Conservation (phyloP, 2,888 invertebrate genomes). For the Agelastica alni region DNA sequence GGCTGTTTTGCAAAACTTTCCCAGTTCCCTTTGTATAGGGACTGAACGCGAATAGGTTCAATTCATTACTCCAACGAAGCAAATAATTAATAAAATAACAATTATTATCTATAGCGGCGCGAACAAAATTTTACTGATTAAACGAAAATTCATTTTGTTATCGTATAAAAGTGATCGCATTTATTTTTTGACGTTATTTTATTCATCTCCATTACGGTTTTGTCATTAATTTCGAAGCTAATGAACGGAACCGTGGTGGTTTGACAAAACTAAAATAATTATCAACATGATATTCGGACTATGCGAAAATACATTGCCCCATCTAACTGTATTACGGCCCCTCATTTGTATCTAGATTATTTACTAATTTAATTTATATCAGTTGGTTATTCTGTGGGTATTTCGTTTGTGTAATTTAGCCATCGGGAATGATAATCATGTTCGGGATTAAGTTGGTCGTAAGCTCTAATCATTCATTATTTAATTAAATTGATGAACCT, state of each 20-base stretch:
- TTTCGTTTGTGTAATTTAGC: constrained; percentile 11
- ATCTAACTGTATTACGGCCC: constrained; percentile 20
- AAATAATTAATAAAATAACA: too few species aligned
- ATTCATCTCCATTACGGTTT: constrained; percentile 7
- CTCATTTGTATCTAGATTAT: constrained; percentile 29
- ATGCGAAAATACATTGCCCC: constrained; percentile 26
- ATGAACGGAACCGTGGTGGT: constrained; percentile 22
- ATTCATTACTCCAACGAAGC: too few species aligned
- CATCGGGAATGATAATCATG: constrained; percentile 22
- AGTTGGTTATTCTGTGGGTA: constrained; percentile 18
- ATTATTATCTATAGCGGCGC: too few species aligned
- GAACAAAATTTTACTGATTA: too few species aligned
- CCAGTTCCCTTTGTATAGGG: too few species aligned
- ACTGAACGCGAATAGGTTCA: too few species aligned
- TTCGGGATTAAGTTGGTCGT: constrained; percentile 25
- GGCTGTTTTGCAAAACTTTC: too few species aligned
- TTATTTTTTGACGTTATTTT: constrained; percentile 9
- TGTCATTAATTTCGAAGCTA: constrained; percentile 22
- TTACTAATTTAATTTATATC: constrained; percentile 30
- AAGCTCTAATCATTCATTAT: constrained; percentile 23
- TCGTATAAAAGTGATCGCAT: background rate
- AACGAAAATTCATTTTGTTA: too few species aligned
- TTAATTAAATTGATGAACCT: constrained; percentile 16
- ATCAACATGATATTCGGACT: constrained; percentile 21
- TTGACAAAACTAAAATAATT: constrained; percentile 31